A percentile compares a stretch with the other conserved stretches of the same genome.
phyloP scores from a whole-genome alignment of 2,113 vertebrate species.

The Anhinga anhinga region DNA sequence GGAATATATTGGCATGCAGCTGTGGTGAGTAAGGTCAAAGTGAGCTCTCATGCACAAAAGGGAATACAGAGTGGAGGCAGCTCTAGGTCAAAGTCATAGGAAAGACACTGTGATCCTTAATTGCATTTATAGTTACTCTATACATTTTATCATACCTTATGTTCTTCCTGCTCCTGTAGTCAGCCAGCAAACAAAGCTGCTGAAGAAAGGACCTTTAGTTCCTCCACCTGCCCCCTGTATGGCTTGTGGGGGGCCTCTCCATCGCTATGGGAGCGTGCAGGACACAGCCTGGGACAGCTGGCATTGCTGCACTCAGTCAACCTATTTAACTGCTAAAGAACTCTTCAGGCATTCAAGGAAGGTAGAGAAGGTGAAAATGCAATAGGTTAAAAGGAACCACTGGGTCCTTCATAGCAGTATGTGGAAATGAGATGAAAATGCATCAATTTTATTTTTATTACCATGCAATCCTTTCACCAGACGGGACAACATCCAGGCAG shows the following conservation, averaged over 20 bases:
- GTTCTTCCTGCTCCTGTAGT: neutral
- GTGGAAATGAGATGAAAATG: neutral
- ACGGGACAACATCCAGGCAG: neutral
- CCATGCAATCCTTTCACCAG: neutral
- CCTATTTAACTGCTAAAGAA: neutral
- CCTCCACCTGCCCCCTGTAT: neutral
- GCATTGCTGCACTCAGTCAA: neutral
- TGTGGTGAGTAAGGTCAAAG: neutral
- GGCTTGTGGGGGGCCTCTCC: neutral
- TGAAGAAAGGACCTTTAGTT: conserved; percentile 8
- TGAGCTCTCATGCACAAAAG: neutral
- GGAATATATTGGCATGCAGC: neutral
- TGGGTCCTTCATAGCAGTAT: neutral
- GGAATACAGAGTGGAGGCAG: neutral
- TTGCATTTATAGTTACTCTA: neutral
- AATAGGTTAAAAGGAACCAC: neutral
- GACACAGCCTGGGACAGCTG: neutral
- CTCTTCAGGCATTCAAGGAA: neutral
- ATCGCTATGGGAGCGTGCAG: neutral
- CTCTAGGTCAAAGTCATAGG: conserved; percentile 55
- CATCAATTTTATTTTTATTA: neutral
- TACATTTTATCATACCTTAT: neutral
- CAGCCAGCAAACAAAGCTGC: neutral
- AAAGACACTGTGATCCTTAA: neutral
- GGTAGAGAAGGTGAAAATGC: neutral